Evolutionary conservation across 2,797 vertebrate species (phyloP).

Genomic region (Podarcis siculus): DNA sequence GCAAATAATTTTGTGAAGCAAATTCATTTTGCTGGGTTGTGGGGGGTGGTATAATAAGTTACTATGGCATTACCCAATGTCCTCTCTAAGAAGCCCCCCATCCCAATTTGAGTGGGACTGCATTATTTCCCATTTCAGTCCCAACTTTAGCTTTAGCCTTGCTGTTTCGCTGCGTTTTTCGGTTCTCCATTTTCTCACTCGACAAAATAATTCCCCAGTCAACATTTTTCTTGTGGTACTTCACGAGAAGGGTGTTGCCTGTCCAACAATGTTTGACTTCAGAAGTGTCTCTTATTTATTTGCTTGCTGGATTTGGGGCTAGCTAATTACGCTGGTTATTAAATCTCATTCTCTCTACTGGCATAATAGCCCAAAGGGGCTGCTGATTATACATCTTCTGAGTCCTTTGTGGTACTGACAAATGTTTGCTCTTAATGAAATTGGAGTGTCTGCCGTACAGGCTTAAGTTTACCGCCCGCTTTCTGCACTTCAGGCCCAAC

Average conservation of each 20-base stretch:
- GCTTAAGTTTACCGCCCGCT: background rate
- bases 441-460: background rate
- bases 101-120: background rate
- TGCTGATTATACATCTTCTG: constrained; percentile 20
- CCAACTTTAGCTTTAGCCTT: background rate
- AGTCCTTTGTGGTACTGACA: background rate
- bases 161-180: background rate
- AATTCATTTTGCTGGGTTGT: background rate
- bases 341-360: constrained; percentile 49
- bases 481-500: background rate
- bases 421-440: background rate
- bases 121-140: background rate
- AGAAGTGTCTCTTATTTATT: constrained; percentile 24
- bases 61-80: background rate
- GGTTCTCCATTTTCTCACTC: background rate
- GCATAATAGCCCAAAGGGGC: constrained; percentile 5
- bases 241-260: constrained; percentile 25
- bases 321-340: constrained; percentile 47
- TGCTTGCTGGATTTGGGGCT: background rate
- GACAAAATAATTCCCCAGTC: constrained; percentile 14
- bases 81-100: background rate
- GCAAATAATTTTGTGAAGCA: background rate
- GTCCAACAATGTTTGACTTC: constrained; percentile 9
- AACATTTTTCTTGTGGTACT: constrained; percentile 28
- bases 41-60: background rate